Percentiles rank a stretch among this genome's conserved stretches.
Conservation (phyloP, 2,888 invertebrate species). For the Andrena hattorfiana region DNA sequence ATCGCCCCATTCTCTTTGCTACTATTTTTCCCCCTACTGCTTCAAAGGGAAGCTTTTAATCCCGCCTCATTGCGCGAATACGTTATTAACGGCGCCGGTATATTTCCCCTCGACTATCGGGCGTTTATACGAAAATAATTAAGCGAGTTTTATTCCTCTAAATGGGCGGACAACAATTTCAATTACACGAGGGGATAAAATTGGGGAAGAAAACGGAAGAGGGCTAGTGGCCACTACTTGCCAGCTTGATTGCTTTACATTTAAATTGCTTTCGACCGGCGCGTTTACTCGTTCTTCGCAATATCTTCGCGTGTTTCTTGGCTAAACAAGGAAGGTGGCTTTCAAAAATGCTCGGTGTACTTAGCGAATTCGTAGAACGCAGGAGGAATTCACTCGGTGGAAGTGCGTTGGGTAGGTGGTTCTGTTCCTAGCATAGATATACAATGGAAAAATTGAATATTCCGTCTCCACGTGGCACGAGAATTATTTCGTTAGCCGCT, state of each 20-base stretch:
- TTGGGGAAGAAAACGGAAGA: background rate
- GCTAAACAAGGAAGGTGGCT: too few relatives aligned
- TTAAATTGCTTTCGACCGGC: conserved; percentile 11
- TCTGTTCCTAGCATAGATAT: background rate
- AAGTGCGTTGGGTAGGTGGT: background rate
- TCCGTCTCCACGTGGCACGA: background rate
- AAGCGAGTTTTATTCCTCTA: conserved; percentile 17
- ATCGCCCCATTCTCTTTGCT: background rate
- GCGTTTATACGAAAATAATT: conserved; percentile 28
- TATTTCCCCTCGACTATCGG: conserved; percentile 18
- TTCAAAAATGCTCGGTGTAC: background rate
- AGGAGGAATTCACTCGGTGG: background rate
- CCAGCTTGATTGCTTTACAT: background rate
- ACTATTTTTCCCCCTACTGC: background rate
- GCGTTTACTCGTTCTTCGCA: background rate
- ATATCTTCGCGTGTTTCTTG: background rate
- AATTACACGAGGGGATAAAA: conserved; percentile 5
- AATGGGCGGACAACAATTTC: conserved; percentile 20
- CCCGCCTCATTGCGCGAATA: conserved; percentile 29
- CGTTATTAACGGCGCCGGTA: conserved; percentile 30
- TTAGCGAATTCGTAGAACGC: background rate
- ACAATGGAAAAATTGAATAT: conserved; percentile 16
- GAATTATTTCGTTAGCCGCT: conserved; percentile 19
- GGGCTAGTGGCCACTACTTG: background rate
- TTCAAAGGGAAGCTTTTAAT: conserved; percentile 31